These are phyloP conservation scores for Numida meleagris DNA, from an alignment of 2,113 vertebrate genomes.

Conservation along the genomic window DNA sequence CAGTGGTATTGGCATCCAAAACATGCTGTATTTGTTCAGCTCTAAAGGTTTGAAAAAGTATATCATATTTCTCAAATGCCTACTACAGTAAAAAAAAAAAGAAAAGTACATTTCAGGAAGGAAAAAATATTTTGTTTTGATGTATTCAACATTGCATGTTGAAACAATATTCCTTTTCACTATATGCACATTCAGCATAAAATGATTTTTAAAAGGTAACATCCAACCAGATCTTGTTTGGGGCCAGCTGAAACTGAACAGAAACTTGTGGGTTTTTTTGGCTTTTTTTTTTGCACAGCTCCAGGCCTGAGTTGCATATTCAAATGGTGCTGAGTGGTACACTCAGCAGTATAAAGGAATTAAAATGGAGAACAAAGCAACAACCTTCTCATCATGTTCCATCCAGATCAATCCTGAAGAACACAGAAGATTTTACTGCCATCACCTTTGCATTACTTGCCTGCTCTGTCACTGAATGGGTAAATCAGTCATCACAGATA, in stretches of 20 bases:
- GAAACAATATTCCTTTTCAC: not conserved
- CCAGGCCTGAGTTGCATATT: not conserved
- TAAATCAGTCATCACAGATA: not conserved
- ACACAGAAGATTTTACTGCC: not conserved
- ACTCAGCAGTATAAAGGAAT: not conserved
- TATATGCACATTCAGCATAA: not conserved
- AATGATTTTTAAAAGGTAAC: not conserved
- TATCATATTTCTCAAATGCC: not conserved
- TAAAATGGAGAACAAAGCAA: not conserved
- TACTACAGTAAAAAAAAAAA: not conserved
- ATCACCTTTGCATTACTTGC: not conserved
- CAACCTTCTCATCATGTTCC: not conserved
- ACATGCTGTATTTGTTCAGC: fast-evolving
- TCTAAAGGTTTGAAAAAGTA: not conserved
- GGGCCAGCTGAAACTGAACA: not conserved
- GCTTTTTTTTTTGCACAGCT: not conserved
- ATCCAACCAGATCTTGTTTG: not conserved
- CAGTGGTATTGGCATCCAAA: not conserved
- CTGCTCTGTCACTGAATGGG: not conserved
- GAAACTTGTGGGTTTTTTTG: too few relatives aligned
- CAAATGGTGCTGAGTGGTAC: not conserved
- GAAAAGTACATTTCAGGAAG: not conserved
- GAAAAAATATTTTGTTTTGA: not conserved
- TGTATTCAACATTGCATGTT: not conserved
- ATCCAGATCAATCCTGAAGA: slow-evolving; percentile 13